Evolutionary conservation across 2,888 invertebrate species (phyloP), one percentile per base, ranked within the genome.

Genomic region (Lacanobia wlatinum): DNA sequence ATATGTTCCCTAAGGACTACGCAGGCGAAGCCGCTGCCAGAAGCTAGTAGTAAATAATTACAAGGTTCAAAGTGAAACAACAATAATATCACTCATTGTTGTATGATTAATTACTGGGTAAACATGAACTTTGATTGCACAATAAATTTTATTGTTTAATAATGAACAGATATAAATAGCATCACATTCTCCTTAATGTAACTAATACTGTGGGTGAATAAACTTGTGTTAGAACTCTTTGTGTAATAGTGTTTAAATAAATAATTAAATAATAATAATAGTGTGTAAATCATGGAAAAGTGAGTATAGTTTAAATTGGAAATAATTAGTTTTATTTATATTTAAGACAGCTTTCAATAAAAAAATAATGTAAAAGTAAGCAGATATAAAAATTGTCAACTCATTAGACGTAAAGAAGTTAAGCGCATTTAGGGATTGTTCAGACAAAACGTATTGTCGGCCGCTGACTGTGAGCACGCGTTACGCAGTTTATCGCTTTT

Each of bases 71-170:
- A 69, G 28, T n/a, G 23, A 62, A 64, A 73, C 55, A 52, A 40
- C 34, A 65, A 21, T 18, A 59, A 21, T 10, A 59, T 9, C 16
- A 67, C 60, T 65, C 21, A 38, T 64, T 58, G 56, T 78, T 40
- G 7, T 50, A 21, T 73, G 61, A 72, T 69, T 82, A 70, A 70
- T 69, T 60, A 62, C 53, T 34, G 23, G 21, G 50, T 50, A 84
- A 80, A 76, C 69, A 78, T 84, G 82, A 73, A 84, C 84, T 86
- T 80, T 84, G 75, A 28, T 63, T 55, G 58, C 21, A 46, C 64
- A 59, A 66, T 68, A 40, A 62, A 61, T n/a, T n/a, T n/a, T n/a
- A n/a, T 46, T 62, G 38, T 69, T 38, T 46, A 61, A 73, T 70
- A 71, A 70, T 52, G 77, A 69, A 50, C 21, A 66, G 12, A 70